These are phyloP conservation scores for Oscheius onirici DNA, from an alignment of 2,888 invertebrate genomes.

Conservation along the genomic window DNA sequence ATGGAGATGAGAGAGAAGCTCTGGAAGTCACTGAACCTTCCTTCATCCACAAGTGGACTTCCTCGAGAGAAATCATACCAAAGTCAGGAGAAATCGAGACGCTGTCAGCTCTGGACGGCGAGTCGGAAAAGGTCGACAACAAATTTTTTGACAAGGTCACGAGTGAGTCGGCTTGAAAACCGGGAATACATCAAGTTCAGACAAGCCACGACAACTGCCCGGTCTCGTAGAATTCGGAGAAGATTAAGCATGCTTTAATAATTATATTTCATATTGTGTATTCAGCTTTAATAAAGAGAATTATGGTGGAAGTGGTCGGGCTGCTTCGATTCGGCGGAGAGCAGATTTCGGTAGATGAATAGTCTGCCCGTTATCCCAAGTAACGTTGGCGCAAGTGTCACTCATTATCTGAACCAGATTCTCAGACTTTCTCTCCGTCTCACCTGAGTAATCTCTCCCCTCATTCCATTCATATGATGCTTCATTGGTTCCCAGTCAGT, in stretches of 20 bases:
- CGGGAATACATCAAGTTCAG: not conserved
- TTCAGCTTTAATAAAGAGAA: not conserved
- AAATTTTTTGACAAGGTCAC: constrained; percentile 21
- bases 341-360: constrained; percentile 63
- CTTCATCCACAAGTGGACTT: not conserved
- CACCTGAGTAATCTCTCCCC: constrained; percentile 62
- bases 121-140: constrained; percentile 15
- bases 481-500: constrained; percentile 62
- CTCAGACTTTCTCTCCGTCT: too few relatives aligned
- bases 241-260: not conserved
- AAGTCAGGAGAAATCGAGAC: constrained; percentile 21
- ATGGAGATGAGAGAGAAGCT: constrained; percentile 1
- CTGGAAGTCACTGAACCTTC: not conserved
- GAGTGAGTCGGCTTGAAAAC: not conserved
- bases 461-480: constrained; percentile 65
- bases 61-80: not conserved
- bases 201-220: constrained; percentile 19
- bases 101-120: constrained; percentile 5
- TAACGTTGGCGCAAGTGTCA: constrained; percentile 59
- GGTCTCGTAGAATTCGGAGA: constrained; percentile 25
- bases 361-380: constrained; percentile 63
- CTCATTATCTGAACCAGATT: constrained; percentile 63
- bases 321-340: constrained; percentile 29
- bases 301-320: not conserved
- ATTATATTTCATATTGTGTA: not conserved